A percentile compares a stretch with the other conserved stretches of the same genome.
Evolutionary conservation across 2,797 vertebrate genomes (phyloP).

Genomic region (Parambassis ranga): DNA sequence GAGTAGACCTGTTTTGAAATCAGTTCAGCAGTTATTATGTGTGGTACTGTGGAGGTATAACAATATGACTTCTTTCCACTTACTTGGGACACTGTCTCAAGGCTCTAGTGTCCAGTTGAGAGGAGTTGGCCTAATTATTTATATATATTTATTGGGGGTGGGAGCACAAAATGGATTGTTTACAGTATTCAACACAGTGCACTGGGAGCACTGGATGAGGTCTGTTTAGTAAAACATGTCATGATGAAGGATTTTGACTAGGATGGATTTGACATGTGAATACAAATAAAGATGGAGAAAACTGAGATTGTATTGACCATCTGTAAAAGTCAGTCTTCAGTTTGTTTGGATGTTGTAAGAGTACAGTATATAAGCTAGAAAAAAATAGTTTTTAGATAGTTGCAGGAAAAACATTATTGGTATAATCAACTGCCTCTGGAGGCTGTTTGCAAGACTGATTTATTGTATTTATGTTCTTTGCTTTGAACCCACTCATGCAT

Average conservation of each 20-base stretch:
- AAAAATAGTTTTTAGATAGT: background rate
- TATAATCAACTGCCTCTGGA: no score
- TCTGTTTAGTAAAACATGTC: no score
- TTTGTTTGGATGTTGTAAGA: background rate
- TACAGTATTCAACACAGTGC: background rate
- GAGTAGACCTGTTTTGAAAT: slow-evolving; percentile 14
- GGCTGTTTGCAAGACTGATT: no score
- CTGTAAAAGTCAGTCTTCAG: background rate
- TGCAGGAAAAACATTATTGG: no score
- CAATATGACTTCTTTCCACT: slow-evolving; percentile 8
- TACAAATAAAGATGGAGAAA: slow-evolving; percentile 11
- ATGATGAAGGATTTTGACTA: background rate
- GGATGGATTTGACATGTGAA: background rate
- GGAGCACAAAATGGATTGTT: background rate
- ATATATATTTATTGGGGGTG: background rate
- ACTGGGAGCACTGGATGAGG: no score
- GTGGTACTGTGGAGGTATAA: slow-evolving; percentile 1
- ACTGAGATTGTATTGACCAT: background rate
- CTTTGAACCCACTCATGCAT: no score
- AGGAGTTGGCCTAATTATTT: background rate
- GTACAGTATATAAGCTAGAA: background rate
- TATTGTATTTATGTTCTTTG: no score
- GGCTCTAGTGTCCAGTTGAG: background rate
- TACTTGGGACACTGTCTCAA: background rate
- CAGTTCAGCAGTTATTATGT: slow-evolving; percentile 1